A percentile compares a stretch with the other conserved stretches of the same genome.
phyloP scores from a whole-genome alignment of 2,888 invertebrate species.

The Ormyrus pomaceus region DNA sequence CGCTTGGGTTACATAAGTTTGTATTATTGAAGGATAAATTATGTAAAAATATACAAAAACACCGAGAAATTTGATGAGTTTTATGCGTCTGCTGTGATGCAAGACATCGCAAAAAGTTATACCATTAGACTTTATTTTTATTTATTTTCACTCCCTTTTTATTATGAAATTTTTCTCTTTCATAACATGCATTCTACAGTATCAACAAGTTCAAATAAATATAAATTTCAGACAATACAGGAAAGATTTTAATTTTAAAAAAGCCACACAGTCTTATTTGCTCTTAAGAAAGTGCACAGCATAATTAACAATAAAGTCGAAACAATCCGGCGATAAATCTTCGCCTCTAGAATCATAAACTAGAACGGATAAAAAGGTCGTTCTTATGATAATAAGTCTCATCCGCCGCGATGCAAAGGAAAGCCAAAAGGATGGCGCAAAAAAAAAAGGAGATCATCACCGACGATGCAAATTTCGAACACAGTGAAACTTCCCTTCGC shows the following conservation, averaged over 20 bases:
- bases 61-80: constrained; percentile 2
- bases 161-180: too few species aligned
- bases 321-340: background rate
- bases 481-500: background rate
- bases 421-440: background rate
- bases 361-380: background rate
- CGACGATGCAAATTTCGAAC: constrained; percentile 23
- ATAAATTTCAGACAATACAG: too few species aligned
- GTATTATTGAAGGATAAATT: constrained; percentile 27
- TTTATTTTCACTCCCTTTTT: too few species aligned
- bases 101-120: constrained; percentile 1
- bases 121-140: too few species aligned
- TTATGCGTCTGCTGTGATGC: constrained; percentile 3
- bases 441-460: background rate
- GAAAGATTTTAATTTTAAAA: too few species aligned
- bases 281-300: too few species aligned
- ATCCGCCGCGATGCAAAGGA: background rate
- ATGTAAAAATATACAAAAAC: constrained; percentile 31
- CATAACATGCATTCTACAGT: too few species aligned
- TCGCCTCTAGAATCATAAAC: background rate
- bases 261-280: too few species aligned
- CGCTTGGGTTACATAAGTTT: constrained; percentile 15
- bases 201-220: too few species aligned
- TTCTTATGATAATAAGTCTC: background rate
- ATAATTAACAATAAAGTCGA: too few species aligned